Conservation (phyloP, 2,797 vertebrate species). For the Graptemys geographica region DNA sequence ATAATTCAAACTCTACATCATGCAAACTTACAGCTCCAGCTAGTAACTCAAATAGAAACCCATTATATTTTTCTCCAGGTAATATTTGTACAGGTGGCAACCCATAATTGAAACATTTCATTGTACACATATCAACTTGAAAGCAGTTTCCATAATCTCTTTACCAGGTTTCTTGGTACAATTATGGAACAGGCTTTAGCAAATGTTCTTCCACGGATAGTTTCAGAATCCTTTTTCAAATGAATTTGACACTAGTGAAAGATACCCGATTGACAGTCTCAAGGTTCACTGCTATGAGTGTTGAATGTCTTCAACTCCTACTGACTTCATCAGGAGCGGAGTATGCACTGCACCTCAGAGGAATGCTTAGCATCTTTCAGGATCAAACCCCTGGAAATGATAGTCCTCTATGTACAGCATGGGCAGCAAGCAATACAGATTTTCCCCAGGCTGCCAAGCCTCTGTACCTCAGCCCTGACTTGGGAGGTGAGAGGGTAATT, state of each 20-base stretch:
- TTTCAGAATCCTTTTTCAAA: not conserved
- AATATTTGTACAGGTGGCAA: not conserved
- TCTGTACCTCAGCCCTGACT: not conserved
- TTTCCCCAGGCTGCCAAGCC: not conserved
- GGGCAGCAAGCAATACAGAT: not conserved
- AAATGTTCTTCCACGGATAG: not conserved
- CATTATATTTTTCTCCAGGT: not conserved
- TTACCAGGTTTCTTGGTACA: not conserved
- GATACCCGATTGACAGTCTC: not conserved
- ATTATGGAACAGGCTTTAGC: not conserved
- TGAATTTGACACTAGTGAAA: not conserved
- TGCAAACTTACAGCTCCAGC: not conserved
- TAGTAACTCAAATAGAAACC: not conserved
- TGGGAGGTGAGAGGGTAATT: not conserved
- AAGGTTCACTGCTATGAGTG: not conserved
- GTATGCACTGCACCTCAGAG: not conserved
- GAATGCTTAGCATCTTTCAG: not conserved
- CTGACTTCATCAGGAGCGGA: not conserved
- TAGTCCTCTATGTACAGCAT: accelerated
- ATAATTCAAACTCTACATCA: not conserved
- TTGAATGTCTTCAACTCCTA: not conserved
- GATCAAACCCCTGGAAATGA: not conserved
- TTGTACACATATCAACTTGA: not conserved
- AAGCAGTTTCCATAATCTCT: not conserved
- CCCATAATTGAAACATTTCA: not conserved